Base-by-base conservation (phyloP, 1,140 invertebrate genomes). In the Danaus melanippus region DNA sequence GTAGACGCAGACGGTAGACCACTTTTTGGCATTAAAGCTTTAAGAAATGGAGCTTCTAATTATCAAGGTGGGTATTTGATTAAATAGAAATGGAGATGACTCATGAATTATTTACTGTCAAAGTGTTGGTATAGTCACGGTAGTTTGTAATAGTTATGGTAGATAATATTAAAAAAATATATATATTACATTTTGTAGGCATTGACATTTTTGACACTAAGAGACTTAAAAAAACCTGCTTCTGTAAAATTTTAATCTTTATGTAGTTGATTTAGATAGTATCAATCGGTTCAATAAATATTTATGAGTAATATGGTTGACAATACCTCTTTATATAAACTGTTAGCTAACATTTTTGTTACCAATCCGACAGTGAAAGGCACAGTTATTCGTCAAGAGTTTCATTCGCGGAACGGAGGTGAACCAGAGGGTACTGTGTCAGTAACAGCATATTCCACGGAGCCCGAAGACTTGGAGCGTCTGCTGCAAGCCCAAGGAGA, bases 1-100 rank as follows among this genome's bases (percentile, higher is more conserved):
- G 92, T 92, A 6, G 93, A 94, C 73, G 92, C 93, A 60, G 90
- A 93, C 64, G 93, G 93, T n/a, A 85, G 89, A 53, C 93, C 93
- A 6, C 84, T 94, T 15, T 94, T 94, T 77, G 93, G 93, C 42
- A 88, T 94, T 49, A 89, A 90, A 70, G 93, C 93, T 42, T 86
- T 94, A 43, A 88, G 92, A 58, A 90, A 91, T 58, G 90, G 91
- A 56, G 86, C 88, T 40, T 87, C 76, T 21, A 79, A 81, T 50
- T 83, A 87, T 69, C 88, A 82, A 81, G 86, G 88, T 80, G 89
- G 15, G 46, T 61, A 17, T 3, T 4, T 3, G 21, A 32, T 5
- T 32, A 32, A 2, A 7, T 32, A 32, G 21, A 32, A 32, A 5
- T 32, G 6, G 2, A 32, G 5, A 32, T 8, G 21, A 32, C 21